A percentile compares a stretch with the other conserved stretches of the same genome.
These are phyloP conservation scores for Lytechinus variegatus DNA, from an alignment of 35 echinoderm and acorn worm species.

Conservation along the genomic window DNA sequence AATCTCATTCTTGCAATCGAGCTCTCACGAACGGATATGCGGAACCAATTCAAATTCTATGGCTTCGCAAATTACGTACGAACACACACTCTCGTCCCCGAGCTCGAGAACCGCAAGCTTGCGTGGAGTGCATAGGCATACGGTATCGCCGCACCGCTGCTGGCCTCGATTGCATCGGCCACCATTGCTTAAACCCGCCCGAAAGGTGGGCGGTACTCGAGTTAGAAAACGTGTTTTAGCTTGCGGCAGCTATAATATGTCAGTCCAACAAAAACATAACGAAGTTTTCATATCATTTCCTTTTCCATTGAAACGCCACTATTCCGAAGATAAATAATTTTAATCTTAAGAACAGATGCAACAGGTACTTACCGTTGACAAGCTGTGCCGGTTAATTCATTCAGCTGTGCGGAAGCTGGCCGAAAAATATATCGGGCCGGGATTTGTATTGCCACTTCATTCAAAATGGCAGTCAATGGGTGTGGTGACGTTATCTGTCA, in stretches of 20 bases:
- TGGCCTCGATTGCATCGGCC: too few species aligned
- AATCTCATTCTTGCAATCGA: background rate
- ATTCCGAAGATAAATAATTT: background rate
- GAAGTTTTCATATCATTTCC: background rate
- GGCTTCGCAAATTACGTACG: background rate
- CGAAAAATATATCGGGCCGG: background rate
- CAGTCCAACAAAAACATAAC: background rate
- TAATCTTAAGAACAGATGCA: background rate
- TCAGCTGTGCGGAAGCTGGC: background rate
- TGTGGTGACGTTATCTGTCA: slow-evolving; percentile 56
- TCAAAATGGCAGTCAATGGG: slow-evolving; percentile 56
- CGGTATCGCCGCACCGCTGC: too few species aligned
- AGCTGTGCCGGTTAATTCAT: background rate
- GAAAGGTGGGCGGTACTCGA: background rate
- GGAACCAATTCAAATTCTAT: background rate
- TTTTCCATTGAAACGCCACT: background rate
- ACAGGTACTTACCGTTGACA: background rate
- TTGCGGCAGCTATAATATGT: background rate
- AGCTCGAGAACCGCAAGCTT: too few species aligned
- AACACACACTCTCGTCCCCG: background rate
- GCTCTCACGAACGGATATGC: background rate
- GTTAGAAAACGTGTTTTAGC: background rate
- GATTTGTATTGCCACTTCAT: slow-evolving; percentile 8
- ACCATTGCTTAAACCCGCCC: background rate
- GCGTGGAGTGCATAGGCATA: too few species aligned